Conservation (phyloP, 2,888 invertebrate species). For the Cryptocheilus praepositus region DNA sequence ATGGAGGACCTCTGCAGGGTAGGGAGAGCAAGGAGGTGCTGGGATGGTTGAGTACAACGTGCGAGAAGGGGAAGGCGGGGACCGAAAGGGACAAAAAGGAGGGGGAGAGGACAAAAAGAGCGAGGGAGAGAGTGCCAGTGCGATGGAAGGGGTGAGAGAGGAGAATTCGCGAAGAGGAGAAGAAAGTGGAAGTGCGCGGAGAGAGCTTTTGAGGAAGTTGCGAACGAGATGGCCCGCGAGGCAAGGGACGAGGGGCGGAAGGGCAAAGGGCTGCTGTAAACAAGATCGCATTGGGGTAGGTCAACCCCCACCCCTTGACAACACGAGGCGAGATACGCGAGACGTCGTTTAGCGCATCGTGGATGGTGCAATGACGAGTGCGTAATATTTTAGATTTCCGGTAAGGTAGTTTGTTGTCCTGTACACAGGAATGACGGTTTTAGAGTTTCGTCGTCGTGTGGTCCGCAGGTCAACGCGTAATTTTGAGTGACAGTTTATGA, state of each 20-base stretch:
- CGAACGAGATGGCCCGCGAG: constrained; percentile 29
- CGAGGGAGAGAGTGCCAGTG: constrained; percentile 24
- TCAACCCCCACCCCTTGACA: background rate
- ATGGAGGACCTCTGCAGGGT: constrained; percentile 34
- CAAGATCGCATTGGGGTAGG: constrained; percentile 21
- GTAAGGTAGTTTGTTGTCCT: too few species aligned
- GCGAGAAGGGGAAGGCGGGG: constrained; percentile 28
- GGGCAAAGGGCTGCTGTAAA: constrained; percentile 20
- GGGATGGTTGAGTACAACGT: constrained; percentile 29
- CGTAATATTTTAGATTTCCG: too few species aligned
- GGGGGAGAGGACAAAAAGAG: constrained; percentile 22
- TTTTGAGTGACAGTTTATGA: too few species aligned
- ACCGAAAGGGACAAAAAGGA: constrained; percentile 46
- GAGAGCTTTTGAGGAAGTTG: constrained; percentile 24
- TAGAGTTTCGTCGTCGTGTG: too few species aligned
- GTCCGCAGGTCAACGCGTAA: too few species aligned
- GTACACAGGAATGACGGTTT: too few species aligned
- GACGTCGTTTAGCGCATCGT: too few species aligned
- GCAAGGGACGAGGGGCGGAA: constrained; percentile 17
- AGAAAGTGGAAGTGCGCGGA: constrained; percentile 22
- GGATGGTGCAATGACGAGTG: too few species aligned
- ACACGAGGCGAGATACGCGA: too few species aligned
- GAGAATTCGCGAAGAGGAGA: constrained; percentile 21
- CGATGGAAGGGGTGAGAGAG: constrained; percentile 25
- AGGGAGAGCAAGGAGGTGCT: constrained; percentile 39